phyloP scores from a whole-genome alignment of 2,797 vertebrate genomes.

The Bradypus variegatus region DNA sequence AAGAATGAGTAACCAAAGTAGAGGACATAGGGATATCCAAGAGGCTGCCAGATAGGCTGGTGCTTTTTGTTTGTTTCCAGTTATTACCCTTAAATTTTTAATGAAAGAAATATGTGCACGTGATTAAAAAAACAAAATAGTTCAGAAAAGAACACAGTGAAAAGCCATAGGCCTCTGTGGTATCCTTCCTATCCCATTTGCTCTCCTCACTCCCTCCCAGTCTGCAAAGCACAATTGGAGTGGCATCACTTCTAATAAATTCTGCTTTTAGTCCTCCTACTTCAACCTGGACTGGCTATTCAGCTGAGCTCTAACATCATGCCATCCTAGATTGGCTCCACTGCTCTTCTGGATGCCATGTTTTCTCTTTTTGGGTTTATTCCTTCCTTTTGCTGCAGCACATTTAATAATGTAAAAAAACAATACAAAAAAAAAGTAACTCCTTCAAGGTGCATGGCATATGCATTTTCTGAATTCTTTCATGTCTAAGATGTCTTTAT shows the following conservation, averaged over 20 bases:
- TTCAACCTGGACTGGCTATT: not conserved
- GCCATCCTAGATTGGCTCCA: not conserved
- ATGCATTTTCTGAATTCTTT: conserved; percentile 40
- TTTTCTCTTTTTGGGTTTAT: not conserved
- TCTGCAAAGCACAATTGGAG: not conserved
- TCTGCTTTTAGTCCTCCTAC: not conserved
- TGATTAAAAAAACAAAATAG: not conserved
- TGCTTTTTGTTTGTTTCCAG: not conserved
- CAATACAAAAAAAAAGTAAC: not conserved
- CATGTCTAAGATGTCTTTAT: conserved; percentile 33
- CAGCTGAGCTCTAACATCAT: not conserved
- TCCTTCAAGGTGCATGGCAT: not conserved
- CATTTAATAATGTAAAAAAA: not conserved
- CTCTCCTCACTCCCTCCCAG: not conserved
- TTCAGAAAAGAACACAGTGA: not conserved
- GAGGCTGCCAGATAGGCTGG: not conserved
- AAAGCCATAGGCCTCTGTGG: not conserved
- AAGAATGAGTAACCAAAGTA: not conserved
- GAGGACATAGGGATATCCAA: not conserved
- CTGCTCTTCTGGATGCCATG: not conserved
- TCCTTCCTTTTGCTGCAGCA: not conserved
- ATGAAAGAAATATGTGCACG: not conserved
- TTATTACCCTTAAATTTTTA: not conserved
- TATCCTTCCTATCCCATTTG: not conserved
- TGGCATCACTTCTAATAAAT: not conserved